phyloP scores from a whole-genome alignment of 2,113 vertebrate genomes.

The Baryphthengus martii region DNA sequence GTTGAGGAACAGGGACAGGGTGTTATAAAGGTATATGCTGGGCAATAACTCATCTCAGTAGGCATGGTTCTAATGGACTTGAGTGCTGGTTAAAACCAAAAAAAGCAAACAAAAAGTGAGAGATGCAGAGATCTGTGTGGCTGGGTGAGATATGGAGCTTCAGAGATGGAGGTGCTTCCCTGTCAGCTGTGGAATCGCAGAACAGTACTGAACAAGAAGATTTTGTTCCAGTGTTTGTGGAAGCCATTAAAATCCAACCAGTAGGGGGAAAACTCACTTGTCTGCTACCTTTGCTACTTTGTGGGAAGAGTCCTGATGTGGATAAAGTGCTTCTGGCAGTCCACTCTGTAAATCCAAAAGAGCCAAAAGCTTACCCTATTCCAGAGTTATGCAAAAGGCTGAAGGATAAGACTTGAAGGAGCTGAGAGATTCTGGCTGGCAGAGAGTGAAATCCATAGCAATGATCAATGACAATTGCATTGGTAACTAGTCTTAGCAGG shows the following conservation, averaged over 20 bases:
- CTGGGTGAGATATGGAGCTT: background rate
- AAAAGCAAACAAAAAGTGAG: background rate
- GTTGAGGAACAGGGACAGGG: background rate
- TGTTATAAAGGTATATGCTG: background rate
- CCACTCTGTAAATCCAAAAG: background rate
- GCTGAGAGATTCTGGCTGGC: background rate
- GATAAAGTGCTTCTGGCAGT: background rate
- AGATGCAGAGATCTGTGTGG: rapidly evolving
- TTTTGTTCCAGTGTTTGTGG: background rate
- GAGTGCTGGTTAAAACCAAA: background rate
- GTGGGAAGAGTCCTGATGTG: background rate
- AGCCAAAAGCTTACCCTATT: background rate
- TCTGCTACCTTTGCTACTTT: background rate
- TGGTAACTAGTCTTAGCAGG: background rate
- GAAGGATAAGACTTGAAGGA: background rate
- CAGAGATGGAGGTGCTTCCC: background rate
- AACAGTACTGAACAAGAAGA: background rate
- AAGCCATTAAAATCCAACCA: background rate
- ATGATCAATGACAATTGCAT: background rate
- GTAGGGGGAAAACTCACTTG: background rate
- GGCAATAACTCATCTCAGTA: background rate
- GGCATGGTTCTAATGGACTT: background rate
- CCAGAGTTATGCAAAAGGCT: background rate
- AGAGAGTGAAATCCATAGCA: background rate
- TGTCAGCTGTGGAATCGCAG: background rate